phyloP scores from a whole-genome alignment of 1,140 invertebrate genomes.

The Anastrepha ludens region DNA sequence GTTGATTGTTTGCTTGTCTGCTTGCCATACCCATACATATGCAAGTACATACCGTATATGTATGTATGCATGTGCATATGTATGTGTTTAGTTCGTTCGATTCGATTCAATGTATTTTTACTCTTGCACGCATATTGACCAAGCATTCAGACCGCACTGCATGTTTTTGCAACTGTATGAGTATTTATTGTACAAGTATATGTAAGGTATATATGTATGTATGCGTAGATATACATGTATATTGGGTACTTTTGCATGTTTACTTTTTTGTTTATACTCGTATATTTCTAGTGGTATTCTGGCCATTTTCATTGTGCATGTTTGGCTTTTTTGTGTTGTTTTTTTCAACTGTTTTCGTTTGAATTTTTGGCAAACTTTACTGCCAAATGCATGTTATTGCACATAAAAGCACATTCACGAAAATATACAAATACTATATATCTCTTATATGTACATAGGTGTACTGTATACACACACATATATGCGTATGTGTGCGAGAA shows the following conservation, averaged over 20 bases:
- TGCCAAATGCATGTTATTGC: constrained; percentile 43
- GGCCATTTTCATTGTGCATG: background rate
- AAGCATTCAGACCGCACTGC: background rate
- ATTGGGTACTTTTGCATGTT: background rate
- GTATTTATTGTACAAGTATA: too few species aligned
- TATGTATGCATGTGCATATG: background rate
- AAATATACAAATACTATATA: background rate
- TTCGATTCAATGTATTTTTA: background rate
- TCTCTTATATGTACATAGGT: background rate
- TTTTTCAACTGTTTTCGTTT: background rate
- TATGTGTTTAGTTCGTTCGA: background rate
- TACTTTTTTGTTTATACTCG: background rate
- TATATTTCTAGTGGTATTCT: background rate
- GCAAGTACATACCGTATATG: background rate
- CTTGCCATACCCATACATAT: background rate
- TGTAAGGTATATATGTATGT: background rate
- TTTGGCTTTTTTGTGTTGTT: background rate
- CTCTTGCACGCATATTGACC: background rate
- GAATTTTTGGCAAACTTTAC: constrained; percentile 18
- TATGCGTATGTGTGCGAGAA: background rate
- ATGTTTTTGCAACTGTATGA: background rate
- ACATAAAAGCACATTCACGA: constrained; percentile 36
- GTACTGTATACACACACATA: background rate
- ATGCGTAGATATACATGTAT: background rate
- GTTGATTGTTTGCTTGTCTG: background rate